Conservation (phyloP, 2,113 vertebrate genomes). For the Spheniscus mendiculus region DNA sequence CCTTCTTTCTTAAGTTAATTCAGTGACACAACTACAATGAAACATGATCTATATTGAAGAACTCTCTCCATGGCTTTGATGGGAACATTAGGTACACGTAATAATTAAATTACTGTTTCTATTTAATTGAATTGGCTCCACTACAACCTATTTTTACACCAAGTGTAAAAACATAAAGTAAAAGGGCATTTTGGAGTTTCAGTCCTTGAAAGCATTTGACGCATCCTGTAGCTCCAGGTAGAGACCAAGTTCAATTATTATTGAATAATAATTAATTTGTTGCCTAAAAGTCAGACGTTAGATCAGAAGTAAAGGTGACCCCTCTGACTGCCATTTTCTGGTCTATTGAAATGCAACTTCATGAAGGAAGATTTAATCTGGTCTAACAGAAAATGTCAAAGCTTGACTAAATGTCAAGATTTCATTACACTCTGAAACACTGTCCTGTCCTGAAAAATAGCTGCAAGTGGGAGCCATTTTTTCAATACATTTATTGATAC, state of each 20-base stretch:
- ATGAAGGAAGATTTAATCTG: neutral
- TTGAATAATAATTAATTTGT: neutral
- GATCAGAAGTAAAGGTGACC: constrained; percentile 2
- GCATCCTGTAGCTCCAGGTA: neutral
- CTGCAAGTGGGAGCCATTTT: neutral
- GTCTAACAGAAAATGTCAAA: constrained; percentile 46
- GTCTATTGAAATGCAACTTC: constrained; percentile 6
- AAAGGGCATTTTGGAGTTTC: fast-evolving
- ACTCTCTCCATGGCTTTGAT: neutral
- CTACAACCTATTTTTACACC: neutral
- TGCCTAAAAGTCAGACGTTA: neutral
- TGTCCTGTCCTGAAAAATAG: neutral
- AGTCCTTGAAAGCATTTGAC: neutral
- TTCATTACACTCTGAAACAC: neutral
- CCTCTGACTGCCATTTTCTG: neutral
- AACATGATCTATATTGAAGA: neutral
- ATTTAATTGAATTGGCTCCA: fast-evolving
- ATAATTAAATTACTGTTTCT: neutral
- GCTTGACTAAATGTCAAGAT: constrained; percentile 22
- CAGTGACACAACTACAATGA: neutral
- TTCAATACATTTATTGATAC: neutral
- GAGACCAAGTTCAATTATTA: neutral
- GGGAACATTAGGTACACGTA: neutral
- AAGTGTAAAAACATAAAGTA: neutral
- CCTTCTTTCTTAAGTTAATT: neutral